Evolutionary conservation across 2,113 vertebrate genomes (phyloP).

Genomic region (Xiphias gladius): DNA sequence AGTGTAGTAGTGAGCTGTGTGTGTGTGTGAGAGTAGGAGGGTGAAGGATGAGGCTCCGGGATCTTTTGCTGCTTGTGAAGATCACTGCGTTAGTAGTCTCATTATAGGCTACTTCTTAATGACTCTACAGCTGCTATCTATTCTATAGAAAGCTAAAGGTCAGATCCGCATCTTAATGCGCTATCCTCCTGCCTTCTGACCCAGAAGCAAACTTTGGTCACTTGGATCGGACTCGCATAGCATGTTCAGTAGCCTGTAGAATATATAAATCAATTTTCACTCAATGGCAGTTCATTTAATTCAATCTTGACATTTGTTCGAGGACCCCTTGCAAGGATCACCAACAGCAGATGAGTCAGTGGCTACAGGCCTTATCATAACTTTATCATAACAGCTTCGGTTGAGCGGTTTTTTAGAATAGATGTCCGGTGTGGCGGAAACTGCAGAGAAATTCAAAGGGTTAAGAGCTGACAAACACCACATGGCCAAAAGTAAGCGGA

Average conservation of each 20-base stretch:
- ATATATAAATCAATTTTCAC: slow-evolving; percentile 52
- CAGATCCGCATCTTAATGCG: slow-evolving; percentile 58
- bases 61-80: slow-evolving; percentile 22
- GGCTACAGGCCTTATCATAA: slow-evolving; percentile 22
- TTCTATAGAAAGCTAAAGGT: slow-evolving; percentile 60
- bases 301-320: slow-evolving; percentile 65
- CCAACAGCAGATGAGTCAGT: slow-evolving; percentile 33
- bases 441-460: not conserved
- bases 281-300: slow-evolving; percentile 58
- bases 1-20: not conserved
- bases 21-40: not conserved
- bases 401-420: slow-evolving; percentile 13
- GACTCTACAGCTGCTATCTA: slow-evolving; percentile 30
- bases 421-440: not conserved
- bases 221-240: not conserved
- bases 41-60: slow-evolving; percentile 34
- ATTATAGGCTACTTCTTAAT: slow-evolving; percentile 58
- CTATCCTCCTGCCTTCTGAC: slow-evolving; percentile 41
- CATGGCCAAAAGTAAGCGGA: not conserved
- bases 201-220: slow-evolving; percentile 56
- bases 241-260: slow-evolving; percentile 34
- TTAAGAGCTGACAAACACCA: not conserved
- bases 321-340: slow-evolving; percentile 29
- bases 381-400: slow-evolving; percentile 6
- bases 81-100: slow-evolving; percentile 22